Base-by-base conservation (phyloP, 1,140 invertebrate genomes). In the Venustaconcha ellipsiformis region DNA sequence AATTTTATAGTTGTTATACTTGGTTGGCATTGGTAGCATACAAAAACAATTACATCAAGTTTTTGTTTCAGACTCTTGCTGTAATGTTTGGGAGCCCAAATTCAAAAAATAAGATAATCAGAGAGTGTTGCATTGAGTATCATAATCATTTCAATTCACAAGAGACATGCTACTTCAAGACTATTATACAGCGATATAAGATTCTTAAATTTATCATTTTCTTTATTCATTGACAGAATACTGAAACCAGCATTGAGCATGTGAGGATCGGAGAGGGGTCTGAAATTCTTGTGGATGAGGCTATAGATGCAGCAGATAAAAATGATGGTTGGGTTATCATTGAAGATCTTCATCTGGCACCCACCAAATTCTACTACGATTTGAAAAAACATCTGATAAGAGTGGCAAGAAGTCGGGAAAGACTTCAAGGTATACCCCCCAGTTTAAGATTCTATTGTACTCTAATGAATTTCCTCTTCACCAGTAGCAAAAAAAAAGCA, bases 241-340 rank as follows among this genome's bases (percentile, higher is more conserved):
- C 79, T 18, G 79, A 73, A 15, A 77, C 82, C 20, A 75, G 74
- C 30, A 71, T 89, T 57, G 78, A 84, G 63, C 74, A 80, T 70
- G 83, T 85, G 18, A 80, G 78, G 55, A 80, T 89, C 14, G 82
- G 81, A 59, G 87, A 88, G 23, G 88, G 85, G 5, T 82, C 81
- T 75, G 82, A 83, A 67, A 73, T 78, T 18, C 55, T 78, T 23
- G 80, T 88, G n/a, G 83, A 85, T 60, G 86, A 87, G 48, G 86
- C 86, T 14, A 82, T 89, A 0, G 83, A 86, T 72, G 69, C 79
- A 58, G 87, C 86, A 6, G 87, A 88, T 72, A 88, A 84, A 67
- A 83, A 87, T 58, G 86, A 89, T 62, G 81, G 84, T 63, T 89
- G 88, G 88, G 78, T 87, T 5, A 70, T 89, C 66, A 86, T 89